Conservation (phyloP, 2,888 invertebrate species). For the Platycnemis pennipes region DNA sequence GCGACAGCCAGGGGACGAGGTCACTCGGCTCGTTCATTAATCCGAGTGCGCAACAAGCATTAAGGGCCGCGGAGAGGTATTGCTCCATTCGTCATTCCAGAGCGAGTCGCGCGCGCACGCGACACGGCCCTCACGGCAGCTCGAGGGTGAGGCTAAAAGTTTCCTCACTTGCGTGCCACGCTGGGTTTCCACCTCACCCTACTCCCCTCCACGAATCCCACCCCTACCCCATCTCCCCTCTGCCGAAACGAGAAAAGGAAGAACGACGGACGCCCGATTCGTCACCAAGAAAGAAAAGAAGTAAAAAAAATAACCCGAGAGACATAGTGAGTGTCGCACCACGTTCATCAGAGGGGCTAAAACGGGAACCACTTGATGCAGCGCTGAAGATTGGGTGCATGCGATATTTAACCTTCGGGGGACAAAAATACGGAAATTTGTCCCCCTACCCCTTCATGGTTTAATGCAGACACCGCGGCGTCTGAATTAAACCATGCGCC, state of each 20-base stretch:
- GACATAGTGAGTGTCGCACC: background rate
- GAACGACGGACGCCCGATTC: background rate
- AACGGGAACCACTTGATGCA: background rate
- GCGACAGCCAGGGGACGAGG: background rate
- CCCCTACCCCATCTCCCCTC: background rate
- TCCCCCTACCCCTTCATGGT: too few relatives aligned
- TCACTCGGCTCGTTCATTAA: conserved; percentile 14
- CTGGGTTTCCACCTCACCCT: background rate
- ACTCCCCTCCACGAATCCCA: background rate
- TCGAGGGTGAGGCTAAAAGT: too few relatives aligned
- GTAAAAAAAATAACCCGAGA: background rate
- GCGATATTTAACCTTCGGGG: background rate
- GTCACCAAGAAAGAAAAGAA: background rate
- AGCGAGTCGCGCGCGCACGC: background rate
- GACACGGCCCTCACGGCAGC: background rate
- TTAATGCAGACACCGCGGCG: too few relatives aligned
- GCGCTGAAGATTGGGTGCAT: background rate
- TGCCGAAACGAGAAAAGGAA: background rate
- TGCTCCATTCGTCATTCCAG: background rate
- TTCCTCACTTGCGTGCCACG: background rate
- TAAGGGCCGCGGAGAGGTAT: background rate
- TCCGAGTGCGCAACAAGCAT: conserved; percentile 6
- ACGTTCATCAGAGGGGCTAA: background rate
- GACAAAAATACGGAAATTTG: background rate
- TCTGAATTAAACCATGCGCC: too few relatives aligned